Conservation (phyloP, 2,113 vertebrate genomes). For the Malurus cyaneus region DNA sequence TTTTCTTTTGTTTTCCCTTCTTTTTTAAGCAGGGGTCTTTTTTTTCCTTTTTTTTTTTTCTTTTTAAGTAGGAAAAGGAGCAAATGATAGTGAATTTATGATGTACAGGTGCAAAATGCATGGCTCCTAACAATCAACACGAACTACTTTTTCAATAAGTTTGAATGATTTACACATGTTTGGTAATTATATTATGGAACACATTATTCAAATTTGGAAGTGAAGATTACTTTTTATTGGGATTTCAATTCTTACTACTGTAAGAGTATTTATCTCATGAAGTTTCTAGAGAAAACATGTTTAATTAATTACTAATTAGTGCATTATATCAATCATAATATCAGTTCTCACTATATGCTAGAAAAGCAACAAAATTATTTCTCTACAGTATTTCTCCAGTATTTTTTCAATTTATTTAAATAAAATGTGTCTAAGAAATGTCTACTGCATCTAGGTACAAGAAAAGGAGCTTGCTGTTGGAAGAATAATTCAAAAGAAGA, state of each 20-base stretch:
- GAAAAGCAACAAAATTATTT: not conserved
- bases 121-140: constrained; percentile 13
- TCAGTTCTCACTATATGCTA: not conserved
- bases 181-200: not conserved
- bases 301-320: not conserved
- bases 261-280: not conserved
- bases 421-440: not conserved
- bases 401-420: not conserved
- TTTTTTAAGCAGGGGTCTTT: not conserved
- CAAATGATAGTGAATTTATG: not conserved
- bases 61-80: not conserved
- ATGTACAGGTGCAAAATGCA: constrained; percentile 26
- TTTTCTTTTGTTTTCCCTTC: not conserved
- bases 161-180: not conserved
- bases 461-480: not conserved
- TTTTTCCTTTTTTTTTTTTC: not conserved
- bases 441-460: not conserved
- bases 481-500: not conserved
- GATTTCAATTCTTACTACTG: not conserved
- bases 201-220: not conserved
- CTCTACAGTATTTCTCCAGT: not conserved
- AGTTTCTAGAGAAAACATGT: not conserved
- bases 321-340: not conserved
- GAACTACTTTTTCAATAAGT: constrained; percentile 11
- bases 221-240: not conserved